Percentiles rank a stretch among this genome's conserved stretches.
Conservation (phyloP, 2,113 vertebrate genomes). For the Cyrtonyx montezumae region DNA sequence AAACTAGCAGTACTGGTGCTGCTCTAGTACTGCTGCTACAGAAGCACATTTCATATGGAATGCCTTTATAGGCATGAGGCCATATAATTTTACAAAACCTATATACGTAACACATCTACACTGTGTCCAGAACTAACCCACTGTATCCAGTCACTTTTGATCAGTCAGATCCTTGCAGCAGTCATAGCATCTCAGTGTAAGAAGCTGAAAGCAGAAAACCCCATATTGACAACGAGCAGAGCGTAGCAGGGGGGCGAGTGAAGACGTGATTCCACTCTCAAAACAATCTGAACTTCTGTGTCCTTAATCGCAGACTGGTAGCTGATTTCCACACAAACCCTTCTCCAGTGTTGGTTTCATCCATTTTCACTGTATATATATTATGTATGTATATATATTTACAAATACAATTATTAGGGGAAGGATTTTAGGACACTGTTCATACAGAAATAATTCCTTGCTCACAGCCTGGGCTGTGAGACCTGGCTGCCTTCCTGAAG, state of each 20-base stretch:
- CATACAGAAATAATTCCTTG: background rate
- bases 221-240: background rate
- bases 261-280: background rate
- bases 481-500: background rate
- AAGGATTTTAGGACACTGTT: background rate
- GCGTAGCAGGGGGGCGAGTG: background rate
- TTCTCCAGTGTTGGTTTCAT: background rate
- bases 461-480: background rate
- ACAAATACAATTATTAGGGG: background rate
- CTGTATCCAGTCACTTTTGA: background rate
- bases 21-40: background rate
- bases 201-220: background rate
- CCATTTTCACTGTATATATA: background rate
- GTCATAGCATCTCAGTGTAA: background rate
- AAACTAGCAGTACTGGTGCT: background rate
- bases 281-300: background rate
- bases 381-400: too few relatives aligned
- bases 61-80: background rate
- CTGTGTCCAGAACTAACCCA: background rate
- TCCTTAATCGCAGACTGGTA: background rate
- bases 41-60: background rate
- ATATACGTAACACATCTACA: rapidly evolving
- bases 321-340: background rate
- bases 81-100: background rate
- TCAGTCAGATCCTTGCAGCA: background rate